Evolutionary conservation across 2,113 vertebrate genomes (phyloP).

Genomic region (Ameiurus melas): DNA sequence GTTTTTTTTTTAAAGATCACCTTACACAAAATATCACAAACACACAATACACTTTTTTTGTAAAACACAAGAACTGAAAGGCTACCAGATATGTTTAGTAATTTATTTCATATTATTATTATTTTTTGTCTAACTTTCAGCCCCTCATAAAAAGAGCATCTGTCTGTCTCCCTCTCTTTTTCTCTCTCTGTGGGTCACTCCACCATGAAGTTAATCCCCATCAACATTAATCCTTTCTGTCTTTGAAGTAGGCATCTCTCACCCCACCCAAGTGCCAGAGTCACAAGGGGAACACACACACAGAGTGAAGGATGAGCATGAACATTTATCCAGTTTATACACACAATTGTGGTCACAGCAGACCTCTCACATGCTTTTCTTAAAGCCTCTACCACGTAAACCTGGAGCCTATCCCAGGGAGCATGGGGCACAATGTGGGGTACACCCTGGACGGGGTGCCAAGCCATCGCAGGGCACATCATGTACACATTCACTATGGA

Average conservation of each 20-base stretch:
- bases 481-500: too few species aligned
- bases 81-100: neutral
- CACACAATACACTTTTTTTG: neutral
- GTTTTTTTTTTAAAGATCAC: neutral
- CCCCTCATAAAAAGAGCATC: neutral
- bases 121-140: neutral
- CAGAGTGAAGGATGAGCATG: conserved; percentile 51
- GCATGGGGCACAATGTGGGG: too few species aligned
- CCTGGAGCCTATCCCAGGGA: too few species aligned
- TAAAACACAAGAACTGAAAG: neutral
- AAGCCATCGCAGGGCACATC: too few species aligned
- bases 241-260: conserved; percentile 48
- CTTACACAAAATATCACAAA: neutral
- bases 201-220: conserved; percentile 47
- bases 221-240: conserved; percentile 48
- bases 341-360: conserved; percentile 20
- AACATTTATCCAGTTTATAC: conserved; percentile 48
- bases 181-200: conserved; percentile 37
- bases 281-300: conserved; percentile 8
- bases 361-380: neutral
- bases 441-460: too few species aligned
- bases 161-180: neutral
- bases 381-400: neutral
- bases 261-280: conserved; percentile 34
- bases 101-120: neutral